phyloP scores from a whole-genome alignment of 1,140 invertebrate genomes.

The Cyclargus thomasi region DNA sequence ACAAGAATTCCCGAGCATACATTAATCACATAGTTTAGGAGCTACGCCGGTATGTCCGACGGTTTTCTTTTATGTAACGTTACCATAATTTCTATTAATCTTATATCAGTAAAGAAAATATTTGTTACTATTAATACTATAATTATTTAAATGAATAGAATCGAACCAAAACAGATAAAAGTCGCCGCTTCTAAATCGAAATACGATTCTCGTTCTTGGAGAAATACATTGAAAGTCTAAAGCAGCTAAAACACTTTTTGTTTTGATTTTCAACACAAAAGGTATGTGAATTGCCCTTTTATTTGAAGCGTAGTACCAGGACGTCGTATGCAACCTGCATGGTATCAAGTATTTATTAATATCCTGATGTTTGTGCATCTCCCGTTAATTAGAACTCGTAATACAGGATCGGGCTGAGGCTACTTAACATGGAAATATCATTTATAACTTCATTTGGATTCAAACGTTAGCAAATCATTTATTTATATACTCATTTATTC shows the following conservation, averaged over 20 bases:
- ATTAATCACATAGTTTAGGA: not conserved
- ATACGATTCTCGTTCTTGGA: no score
- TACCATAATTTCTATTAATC: not conserved
- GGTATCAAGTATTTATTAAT: not conserved
- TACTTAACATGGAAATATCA: not conserved
- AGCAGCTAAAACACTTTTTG: no score
- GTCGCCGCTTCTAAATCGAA: no score
- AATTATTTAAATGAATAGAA: no score
- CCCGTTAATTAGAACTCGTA: slow-evolving; percentile 10
- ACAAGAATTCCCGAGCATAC: not conserved
- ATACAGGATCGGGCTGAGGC: not conserved
- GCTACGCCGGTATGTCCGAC: not conserved
- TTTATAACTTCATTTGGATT: not conserved
- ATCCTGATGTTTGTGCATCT: slow-evolving; percentile 1
- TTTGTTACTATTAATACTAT: no score
- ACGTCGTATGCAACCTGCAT: not conserved
- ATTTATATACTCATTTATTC: not conserved
- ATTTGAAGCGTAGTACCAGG: not conserved
- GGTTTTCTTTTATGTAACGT: not conserved
- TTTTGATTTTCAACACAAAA: no score
- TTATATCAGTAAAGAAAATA: not conserved
- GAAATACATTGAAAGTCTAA: no score
- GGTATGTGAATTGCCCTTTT: no score
- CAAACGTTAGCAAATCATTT: not conserved
- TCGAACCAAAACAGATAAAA: no score